Evolutionary conservation across 2,113 vertebrate genomes (phyloP).

Genomic region (Nipponia nippon): DNA sequence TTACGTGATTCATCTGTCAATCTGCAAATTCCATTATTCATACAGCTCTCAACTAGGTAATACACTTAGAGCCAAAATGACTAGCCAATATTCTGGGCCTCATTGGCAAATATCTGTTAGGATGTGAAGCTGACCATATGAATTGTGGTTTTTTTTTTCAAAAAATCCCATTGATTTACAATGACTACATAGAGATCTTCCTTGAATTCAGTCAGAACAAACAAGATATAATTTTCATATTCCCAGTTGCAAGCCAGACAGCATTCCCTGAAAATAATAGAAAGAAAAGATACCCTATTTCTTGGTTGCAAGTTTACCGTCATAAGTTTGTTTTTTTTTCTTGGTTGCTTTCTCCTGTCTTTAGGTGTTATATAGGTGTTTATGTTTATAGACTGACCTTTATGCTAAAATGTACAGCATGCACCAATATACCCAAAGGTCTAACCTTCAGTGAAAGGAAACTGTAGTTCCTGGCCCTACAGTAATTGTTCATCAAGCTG

Average conservation of each 20-base stretch:
- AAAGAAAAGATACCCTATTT: background rate
- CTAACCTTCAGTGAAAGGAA: background rate
- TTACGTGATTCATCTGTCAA: background rate
- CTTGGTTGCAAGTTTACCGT: background rate
- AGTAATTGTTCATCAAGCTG: background rate
- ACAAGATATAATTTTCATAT: background rate
- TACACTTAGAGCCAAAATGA: background rate
- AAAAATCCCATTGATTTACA: background rate
- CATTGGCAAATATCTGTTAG: background rate
- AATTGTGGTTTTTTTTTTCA: background rate
- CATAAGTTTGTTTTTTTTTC: background rate
- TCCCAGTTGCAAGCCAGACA: background rate
- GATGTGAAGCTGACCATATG: background rate
- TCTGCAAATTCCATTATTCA: background rate
- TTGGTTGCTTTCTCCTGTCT: background rate
- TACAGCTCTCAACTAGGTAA: background rate
- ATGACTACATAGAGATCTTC: background rate
- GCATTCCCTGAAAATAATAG: background rate
- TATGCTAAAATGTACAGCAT: background rate
- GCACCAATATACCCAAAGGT: background rate
- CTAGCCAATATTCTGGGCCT: background rate
- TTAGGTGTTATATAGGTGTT: background rate
- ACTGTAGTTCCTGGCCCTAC: background rate
- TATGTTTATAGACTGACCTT: background rate
- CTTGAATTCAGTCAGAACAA: background rate